Evolutionary conservation across 1,140 invertebrate species (phyloP).

Genomic region (Mizuhopecten yessoensis): DNA sequence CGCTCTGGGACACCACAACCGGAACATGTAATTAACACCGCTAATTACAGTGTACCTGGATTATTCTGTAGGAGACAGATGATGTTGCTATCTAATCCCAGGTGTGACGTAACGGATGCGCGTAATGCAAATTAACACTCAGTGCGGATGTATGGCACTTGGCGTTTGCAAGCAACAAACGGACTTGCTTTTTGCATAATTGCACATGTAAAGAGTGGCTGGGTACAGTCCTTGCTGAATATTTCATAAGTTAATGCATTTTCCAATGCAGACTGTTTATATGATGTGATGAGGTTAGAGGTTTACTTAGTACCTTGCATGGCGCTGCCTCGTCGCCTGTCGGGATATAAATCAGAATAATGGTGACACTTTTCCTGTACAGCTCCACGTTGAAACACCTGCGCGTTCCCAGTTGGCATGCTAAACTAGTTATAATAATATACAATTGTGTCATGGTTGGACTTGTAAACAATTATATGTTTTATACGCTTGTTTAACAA

Average conservation of each 20-base stretch:
- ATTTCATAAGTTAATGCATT: slow-evolving; percentile 20
- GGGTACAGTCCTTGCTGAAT: neutral
- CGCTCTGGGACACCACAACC: neutral
- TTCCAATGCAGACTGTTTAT: neutral
- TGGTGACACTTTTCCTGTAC: too few species aligned
- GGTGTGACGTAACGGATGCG: slow-evolving; percentile 5
- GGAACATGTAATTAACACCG: neutral
- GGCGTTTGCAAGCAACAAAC: neutral
- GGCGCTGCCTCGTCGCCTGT: too few species aligned
- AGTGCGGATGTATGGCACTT: neutral
- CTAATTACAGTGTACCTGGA: neutral
- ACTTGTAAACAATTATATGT: too few species aligned
- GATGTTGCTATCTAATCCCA: neutral
- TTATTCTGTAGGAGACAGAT: neutral
- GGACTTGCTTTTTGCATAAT: neutral
- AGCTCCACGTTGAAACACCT: too few species aligned
- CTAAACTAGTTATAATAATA: too few species aligned
- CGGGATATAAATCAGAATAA: too few species aligned
- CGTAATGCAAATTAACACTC: neutral
- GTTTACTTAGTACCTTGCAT: too few species aligned
- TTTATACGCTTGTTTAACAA: too few species aligned
- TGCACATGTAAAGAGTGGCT: neutral
- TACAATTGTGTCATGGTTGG: too few species aligned
- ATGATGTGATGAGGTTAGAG: too few species aligned
- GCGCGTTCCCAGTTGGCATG: too few species aligned